Evolutionary conservation across 2,888 invertebrate genomes (phyloP).

Genomic region (Caenorhabditis wallacei): DNA sequence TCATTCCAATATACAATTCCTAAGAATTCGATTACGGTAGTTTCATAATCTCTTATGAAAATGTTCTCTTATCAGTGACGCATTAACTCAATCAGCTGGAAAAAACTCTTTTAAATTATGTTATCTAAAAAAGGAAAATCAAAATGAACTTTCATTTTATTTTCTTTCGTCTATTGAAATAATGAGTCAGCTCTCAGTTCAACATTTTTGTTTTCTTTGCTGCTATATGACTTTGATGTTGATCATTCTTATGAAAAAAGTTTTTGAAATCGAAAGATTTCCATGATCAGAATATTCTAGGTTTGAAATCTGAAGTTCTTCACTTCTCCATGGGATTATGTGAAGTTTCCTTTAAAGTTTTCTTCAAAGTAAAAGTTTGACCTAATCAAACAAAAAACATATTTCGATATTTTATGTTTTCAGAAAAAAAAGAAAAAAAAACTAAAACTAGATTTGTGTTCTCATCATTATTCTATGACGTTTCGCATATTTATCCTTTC

Average conservation of each 20-base stretch:
- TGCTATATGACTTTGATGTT: slow-evolving; percentile 16
- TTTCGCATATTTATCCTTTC: not conserved
- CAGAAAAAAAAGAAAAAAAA: not conserved
- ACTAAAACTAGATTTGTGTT: not conserved
- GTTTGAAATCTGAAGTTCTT: no score
- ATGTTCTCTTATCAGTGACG: slow-evolving; percentile 11
- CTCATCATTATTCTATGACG: not conserved
- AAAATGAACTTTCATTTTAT: slow-evolving; percentile 19
- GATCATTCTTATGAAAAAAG: not conserved
- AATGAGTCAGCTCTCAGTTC: slow-evolving; percentile 24
- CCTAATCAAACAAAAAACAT: no score
- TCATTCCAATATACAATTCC: slow-evolving; percentile 6
- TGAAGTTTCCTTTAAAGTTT: no score
- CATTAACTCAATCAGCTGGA: slow-evolving; percentile 33
- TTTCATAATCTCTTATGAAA: not conserved
- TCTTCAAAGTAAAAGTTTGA: no score
- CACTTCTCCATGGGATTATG: no score
- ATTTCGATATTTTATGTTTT: no score
- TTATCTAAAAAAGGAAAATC: not conserved
- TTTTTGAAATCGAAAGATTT: not conserved
- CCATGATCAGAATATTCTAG: no score
- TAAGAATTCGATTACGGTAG: slow-evolving; percentile 13
- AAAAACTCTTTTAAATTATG: not conserved
- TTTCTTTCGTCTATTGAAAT: slow-evolving; percentile 10
- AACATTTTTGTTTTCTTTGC: slow-evolving; percentile 14